These are phyloP conservation scores for Drosophila helvetica DNA, from an alignment of 2,888 invertebrate genomes.

Conservation along the genomic window DNA sequence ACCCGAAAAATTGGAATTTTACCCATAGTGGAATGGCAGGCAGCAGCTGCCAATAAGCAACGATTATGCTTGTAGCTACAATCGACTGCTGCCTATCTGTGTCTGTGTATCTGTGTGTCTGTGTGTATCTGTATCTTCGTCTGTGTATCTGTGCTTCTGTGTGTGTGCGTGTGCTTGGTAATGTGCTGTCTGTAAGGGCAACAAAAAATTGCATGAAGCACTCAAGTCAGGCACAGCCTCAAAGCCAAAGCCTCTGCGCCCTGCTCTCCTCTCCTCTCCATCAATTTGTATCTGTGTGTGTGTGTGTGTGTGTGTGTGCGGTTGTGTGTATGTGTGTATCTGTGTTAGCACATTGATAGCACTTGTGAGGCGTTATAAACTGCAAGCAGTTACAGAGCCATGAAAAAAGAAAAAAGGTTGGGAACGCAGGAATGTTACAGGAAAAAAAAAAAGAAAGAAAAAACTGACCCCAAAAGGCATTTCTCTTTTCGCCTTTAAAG, in stretches of 20 bases:
- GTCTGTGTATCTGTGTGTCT: constrained; percentile 9
- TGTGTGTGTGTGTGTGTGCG: constrained; percentile 8
- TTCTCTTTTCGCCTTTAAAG: background rate
- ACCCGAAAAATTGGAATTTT: too few species aligned
- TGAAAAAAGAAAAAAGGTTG: constrained; percentile 10
- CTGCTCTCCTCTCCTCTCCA: constrained; percentile 12
- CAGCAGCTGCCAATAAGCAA: constrained; percentile 77
- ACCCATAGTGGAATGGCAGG: too few species aligned
- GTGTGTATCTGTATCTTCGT: background rate
- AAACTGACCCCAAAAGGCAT: constrained; percentile 21
- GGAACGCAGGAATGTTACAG: background rate
- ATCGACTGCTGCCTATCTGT: constrained; percentile 57
- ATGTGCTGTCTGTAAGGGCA: constrained; percentile 45
- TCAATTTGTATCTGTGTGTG: constrained; percentile 8
- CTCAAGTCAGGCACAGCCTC: constrained; percentile 56
- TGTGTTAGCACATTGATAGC: constrained; percentile 71
- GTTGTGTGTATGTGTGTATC: constrained; percentile 10
- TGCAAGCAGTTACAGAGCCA: constrained; percentile 69
- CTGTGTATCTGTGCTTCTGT: background rate
- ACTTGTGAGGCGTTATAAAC: constrained; percentile 78
- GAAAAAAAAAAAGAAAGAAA: constrained; percentile 1
- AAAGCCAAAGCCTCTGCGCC: constrained; percentile 33
- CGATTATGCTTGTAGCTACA: constrained; percentile 77
- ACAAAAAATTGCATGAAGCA: constrained; percentile 73
- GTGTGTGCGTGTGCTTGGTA: constrained; percentile 3